These are phyloP conservation scores for Ostrea edulis DNA, from an alignment of 1,140 invertebrate genomes.

Conservation along the genomic window DNA sequence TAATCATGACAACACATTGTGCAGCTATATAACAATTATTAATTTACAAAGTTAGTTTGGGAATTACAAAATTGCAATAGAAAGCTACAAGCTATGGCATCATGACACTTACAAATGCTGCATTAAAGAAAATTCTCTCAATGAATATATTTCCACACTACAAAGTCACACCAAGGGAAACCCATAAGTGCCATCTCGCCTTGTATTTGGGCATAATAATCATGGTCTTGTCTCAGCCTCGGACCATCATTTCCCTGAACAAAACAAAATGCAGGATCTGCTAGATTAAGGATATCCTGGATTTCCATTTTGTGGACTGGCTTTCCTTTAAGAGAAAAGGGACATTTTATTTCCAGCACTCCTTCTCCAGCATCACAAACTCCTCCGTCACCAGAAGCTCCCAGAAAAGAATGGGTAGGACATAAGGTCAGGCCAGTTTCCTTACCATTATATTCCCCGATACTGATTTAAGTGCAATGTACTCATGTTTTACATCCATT, in stretches of 20 bases:
- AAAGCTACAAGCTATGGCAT: not conserved
- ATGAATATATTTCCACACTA: not conserved
- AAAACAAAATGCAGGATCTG: not conserved
- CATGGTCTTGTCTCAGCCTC: not conserved
- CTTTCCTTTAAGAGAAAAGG: not conserved
- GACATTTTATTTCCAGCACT: slow-evolving; percentile 48
- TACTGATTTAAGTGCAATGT: not conserved
- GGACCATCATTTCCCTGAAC: not conserved
- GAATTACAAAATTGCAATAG: not conserved
- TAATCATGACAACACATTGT: not conserved
- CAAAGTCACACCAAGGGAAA: slow-evolving; percentile 9
- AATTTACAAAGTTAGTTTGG: not conserved
- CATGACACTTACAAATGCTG: not conserved
- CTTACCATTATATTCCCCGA: not conserved
- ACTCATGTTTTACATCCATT: not conserved
- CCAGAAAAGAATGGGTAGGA: slow-evolving; percentile 26
- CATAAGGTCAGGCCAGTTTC: slow-evolving; percentile 40
- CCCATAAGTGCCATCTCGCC: not conserved
- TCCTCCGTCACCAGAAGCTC: slow-evolving; percentile 47
- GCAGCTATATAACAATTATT: not conserved
- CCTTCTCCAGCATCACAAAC: not conserved
- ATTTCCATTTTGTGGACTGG: not conserved
- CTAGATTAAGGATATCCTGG: not conserved
- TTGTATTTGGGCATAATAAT: slow-evolving; percentile 34
- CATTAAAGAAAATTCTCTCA: slow-evolving; percentile 22